Evolutionary conservation across 1,140 invertebrate genomes (phyloP).

Genomic region (Choristoneura fumiferana): DNA sequence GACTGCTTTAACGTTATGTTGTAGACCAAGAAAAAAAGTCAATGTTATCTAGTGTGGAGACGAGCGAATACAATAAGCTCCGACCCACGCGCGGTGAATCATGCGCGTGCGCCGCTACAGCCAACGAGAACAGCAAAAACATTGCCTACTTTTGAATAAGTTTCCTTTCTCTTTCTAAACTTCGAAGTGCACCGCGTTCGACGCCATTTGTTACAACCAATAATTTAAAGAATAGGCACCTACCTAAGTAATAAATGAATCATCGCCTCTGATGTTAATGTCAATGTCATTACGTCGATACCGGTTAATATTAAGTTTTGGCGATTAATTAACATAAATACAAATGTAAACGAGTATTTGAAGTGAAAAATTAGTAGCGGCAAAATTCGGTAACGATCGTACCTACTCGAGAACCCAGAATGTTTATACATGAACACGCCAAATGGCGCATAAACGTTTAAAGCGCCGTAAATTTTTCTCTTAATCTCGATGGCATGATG

Average conservation of each 20-base stretch:
- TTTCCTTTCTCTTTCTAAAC: constrained; percentile 77
- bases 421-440: constrained; percentile 56
- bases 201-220: constrained; percentile 54
- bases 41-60: constrained; percentile 58
- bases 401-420: constrained; percentile 31
- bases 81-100: constrained; percentile 71
- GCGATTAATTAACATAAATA: neutral
- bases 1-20: neutral
- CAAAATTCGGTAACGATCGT: constrained; percentile 37
- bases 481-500: constrained; percentile 40
- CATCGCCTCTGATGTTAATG: neutral
- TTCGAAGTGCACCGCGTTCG: constrained; percentile 47
- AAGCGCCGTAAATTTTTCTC: constrained; percentile 56
- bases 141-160: constrained; percentile 77
- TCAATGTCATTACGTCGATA: neutral
- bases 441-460: constrained; percentile 64
- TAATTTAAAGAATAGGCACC: constrained; percentile 29
- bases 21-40: constrained; percentile 48
- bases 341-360: neutral
- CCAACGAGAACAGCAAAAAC: constrained; percentile 67
- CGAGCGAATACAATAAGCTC: constrained; percentile 63
- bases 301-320: neutral
- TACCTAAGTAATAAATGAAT: constrained; percentile 28
- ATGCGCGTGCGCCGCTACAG: constrained; percentile 40
- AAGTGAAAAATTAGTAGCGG: neutral